Conservation (phyloP, 35 echinoderm and acorn worm species). For the Amphiura filiformis region DNA sequence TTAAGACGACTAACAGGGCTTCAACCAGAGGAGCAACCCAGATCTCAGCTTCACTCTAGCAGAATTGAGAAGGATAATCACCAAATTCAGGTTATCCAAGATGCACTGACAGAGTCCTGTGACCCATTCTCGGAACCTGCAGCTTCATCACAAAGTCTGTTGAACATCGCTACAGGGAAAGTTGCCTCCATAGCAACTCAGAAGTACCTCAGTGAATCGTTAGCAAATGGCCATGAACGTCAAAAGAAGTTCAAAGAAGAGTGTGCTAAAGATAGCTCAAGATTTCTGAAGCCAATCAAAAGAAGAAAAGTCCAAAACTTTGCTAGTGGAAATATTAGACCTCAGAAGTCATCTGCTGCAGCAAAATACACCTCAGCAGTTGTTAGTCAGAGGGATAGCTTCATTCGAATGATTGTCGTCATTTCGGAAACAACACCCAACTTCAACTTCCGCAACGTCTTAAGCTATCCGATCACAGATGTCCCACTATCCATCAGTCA, state of each 20-base stretch:
- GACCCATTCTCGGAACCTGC: constrained; percentile 41
- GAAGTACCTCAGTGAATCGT: background rate
- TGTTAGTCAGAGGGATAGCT: constrained; percentile 26
- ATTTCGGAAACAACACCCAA: constrained; percentile 3
- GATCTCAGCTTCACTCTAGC: constrained; percentile 23
- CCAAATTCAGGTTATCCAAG: background rate
- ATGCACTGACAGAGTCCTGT: constrained; percentile 31
- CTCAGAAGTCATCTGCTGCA: background rate
- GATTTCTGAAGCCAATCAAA: constrained; percentile 52
- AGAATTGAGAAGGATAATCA: constrained; percentile 49
- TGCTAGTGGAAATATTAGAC: constrained; percentile 34
- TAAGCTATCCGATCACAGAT: constrained; percentile 26
- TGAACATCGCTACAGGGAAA: constrained; percentile 36
- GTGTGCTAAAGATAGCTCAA: constrained; percentile 23
- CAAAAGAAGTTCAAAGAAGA: constrained; percentile 44
- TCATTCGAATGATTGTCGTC: constrained; percentile 32
- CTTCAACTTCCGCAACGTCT: constrained; percentile 34
- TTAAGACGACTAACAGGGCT: constrained; percentile 29
- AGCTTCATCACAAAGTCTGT: background rate
- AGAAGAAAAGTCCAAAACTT: constrained; percentile 57
- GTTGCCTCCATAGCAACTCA: background rate
- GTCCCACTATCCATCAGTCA: constrained; percentile 38
- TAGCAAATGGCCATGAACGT: background rate
- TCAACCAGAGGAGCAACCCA: constrained; percentile 1
- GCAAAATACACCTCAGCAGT: constrained; percentile 19